phyloP scores from a whole-genome alignment of 2,113 vertebrate species.

The Tragelaphus imberbis region DNA sequence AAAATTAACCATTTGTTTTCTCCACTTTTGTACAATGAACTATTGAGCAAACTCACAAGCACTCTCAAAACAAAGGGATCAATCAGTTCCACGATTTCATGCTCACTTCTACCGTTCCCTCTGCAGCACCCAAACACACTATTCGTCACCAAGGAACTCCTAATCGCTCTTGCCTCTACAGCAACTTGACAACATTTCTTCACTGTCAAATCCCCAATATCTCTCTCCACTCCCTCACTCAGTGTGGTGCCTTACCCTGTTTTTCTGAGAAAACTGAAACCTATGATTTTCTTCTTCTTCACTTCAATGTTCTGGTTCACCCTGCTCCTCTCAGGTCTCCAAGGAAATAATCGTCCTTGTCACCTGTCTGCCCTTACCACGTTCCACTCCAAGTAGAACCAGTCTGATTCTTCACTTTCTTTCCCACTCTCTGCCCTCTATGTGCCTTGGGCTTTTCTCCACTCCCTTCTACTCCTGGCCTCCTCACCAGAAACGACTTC shows the following conservation, averaged over 20 bases:
- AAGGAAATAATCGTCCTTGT: not conserved
- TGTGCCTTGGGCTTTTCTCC: not conserved
- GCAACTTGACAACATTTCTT: not conserved
- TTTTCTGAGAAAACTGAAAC: not conserved
- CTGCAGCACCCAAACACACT: not conserved
- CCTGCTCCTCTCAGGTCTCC: not conserved
- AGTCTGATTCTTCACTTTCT: not conserved
- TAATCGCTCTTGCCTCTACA: not conserved
- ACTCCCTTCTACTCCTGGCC: not conserved
- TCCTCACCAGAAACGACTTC: not conserved
- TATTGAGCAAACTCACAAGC: not conserved
- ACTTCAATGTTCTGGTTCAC: not conserved
- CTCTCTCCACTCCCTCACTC: not conserved
- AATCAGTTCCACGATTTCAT: not conserved
- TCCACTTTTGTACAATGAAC: not conserved
- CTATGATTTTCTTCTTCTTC: not conserved
- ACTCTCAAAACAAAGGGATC: not conserved
- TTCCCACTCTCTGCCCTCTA: fast-evolving
- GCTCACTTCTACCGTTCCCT: not conserved
- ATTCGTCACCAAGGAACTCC: not conserved
- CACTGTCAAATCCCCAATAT: not conserved
- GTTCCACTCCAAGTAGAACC: not conserved
- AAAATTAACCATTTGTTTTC: not conserved
- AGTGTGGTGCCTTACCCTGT: not conserved
- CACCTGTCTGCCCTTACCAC: not conserved